These are phyloP conservation scores for Proales similis DNA, from an alignment of 1,140 invertebrate species.

Conservation along the genomic window DNA sequence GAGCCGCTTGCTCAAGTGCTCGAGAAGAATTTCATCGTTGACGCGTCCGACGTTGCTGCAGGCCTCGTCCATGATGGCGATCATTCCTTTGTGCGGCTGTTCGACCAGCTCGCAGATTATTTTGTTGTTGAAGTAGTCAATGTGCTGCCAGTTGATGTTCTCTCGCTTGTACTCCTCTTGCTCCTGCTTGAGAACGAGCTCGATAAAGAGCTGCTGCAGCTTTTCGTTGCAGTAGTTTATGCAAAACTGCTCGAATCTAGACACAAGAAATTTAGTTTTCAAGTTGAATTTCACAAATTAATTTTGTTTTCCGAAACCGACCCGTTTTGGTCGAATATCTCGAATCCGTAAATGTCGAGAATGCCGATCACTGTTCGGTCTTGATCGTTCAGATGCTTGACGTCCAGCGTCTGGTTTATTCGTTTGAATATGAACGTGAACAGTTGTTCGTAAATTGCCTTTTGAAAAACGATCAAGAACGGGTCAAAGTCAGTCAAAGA, in stretches of 20 bases:
- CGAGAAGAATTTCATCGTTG: slow-evolving; percentile 78
- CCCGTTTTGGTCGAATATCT: slow-evolving; percentile 86
- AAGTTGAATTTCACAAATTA: neutral
- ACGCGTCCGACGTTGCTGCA: slow-evolving; percentile 87
- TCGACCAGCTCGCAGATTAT: slow-evolving; percentile 84
- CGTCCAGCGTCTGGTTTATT: slow-evolving; percentile 71
- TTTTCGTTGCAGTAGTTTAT: slow-evolving; percentile 98
- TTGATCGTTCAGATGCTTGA: slow-evolving; percentile 51
- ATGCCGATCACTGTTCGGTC: slow-evolving; percentile 83
- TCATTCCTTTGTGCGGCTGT: slow-evolving; percentile 78
- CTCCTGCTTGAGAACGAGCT: slow-evolving; percentile 86
- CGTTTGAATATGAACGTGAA: slow-evolving; percentile 83
- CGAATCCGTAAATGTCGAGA: slow-evolving; percentile 92
- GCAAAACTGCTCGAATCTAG: slow-evolving; percentile 84
- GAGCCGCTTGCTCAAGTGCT: slow-evolving; percentile 85
- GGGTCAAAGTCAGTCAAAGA: neutral
- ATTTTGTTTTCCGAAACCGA: slow-evolving; percentile 39
- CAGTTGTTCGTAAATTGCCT: slow-evolving; percentile 80
- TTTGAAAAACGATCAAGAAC: slow-evolving; percentile 14
- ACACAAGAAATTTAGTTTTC: slow-evolving; percentile 26
- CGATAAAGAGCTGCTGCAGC: slow-evolving; percentile 88
- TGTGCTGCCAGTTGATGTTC: slow-evolving; percentile 61
- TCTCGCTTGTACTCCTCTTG: slow-evolving; percentile 87
- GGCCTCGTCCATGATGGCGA: slow-evolving; percentile 87
- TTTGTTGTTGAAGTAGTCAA: slow-evolving; percentile 76